Evolutionary conservation across 2,888 invertebrate genomes (phyloP).

Genomic region (Ectemnius continuus): DNA sequence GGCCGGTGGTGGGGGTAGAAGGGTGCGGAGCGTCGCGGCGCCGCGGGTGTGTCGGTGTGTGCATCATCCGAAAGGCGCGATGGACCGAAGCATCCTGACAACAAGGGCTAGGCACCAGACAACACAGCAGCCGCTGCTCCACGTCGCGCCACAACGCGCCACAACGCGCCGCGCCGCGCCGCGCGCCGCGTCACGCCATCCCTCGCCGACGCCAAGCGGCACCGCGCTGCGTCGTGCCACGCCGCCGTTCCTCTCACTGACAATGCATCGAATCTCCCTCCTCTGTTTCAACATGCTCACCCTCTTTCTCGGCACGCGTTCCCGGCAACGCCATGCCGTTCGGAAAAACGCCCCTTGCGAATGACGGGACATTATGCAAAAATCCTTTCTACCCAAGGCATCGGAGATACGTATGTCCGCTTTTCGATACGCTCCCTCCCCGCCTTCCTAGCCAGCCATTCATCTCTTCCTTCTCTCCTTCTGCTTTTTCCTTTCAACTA

Average conservation of each 20-base stretch:
- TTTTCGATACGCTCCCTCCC: background rate
- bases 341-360: background rate
- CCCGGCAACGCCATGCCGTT: background rate
- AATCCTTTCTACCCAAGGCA: constrained; percentile 10
- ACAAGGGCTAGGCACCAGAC: no score
- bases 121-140: no score
- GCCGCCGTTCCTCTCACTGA: background rate
- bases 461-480: background rate
- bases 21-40: no score
- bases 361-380: constrained; percentile 27
- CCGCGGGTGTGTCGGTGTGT: no score
- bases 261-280: constrained; percentile 1
- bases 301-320: background rate
- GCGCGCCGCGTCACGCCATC: background rate
- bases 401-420: background rate
- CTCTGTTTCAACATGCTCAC: background rate
- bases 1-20: no score
- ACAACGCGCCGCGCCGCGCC: background rate
- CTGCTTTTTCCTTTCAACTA: background rate
- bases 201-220: background rate
- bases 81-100: no score
- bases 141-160: no score
- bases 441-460: background rate
- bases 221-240: background rate
- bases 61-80: no score